phyloP scores from a whole-genome alignment of 2,888 invertebrate genomes.

The Octonoba sinensis region DNA sequence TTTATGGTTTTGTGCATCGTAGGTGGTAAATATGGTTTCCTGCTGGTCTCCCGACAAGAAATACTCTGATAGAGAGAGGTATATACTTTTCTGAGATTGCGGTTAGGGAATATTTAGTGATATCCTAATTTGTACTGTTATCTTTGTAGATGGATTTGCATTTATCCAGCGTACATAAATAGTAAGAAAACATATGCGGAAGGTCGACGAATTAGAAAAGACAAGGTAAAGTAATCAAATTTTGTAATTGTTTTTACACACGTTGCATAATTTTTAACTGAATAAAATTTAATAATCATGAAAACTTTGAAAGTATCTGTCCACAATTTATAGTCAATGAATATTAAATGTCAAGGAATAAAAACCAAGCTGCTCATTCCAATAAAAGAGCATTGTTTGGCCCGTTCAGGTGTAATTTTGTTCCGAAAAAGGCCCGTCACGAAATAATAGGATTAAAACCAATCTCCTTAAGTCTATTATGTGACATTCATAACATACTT shows the following conservation, averaged over 20 bases:
- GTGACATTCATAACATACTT: no score
- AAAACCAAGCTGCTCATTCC: no score
- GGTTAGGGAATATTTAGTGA: neutral
- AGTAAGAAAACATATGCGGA: constrained; percentile 90
- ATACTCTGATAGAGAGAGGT: constrained; percentile 61
- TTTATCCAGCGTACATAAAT: constrained; percentile 97
- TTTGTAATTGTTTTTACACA: neutral
- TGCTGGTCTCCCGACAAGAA: constrained; percentile 52
- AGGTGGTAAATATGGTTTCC: constrained; percentile 29
- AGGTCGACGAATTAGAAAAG: constrained; percentile 87
- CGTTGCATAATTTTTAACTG: no score
- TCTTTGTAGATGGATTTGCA: constrained; percentile 82
- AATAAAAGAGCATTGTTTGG: no score
- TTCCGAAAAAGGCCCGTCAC: no score
- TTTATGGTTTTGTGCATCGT: neutral
- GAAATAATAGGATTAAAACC: no score
- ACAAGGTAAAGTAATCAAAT: constrained; percentile 73
- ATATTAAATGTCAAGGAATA: no score
- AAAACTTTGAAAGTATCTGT: no score
- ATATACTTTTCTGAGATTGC: neutral
- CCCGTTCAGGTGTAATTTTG: no score
- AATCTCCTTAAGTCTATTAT: no score
- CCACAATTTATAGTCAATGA: no score
- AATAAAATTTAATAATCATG: no score
- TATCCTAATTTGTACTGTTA: neutral